Evolutionary conservation across 2,113 vertebrate genomes (phyloP).

Genomic region (Pseudolaguvia tuberculata): DNA sequence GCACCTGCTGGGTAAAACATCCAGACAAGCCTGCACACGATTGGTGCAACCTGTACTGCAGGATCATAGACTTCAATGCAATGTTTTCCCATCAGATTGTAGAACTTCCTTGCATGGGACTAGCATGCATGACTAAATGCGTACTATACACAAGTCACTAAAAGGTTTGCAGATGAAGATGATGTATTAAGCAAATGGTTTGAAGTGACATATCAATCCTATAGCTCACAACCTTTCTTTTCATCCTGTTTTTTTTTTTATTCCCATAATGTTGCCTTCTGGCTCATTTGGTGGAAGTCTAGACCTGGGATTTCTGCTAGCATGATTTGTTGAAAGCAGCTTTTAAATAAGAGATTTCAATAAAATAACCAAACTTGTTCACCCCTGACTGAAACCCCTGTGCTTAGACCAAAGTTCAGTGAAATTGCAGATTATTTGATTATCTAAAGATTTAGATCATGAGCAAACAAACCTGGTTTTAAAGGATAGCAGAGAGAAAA

Average conservation of each 20-base stretch:
- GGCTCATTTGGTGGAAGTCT: not conserved
- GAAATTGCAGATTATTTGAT: slow-evolving; percentile 19
- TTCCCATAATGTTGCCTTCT: slow-evolving; percentile 5
- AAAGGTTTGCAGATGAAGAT: slow-evolving; percentile 10
- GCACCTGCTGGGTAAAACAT: slow-evolving; percentile 16
- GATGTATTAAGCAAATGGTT: not conserved
- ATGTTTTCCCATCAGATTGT: not conserved
- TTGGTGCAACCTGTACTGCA: not conserved
- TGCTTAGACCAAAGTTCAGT: slow-evolving; percentile 31
- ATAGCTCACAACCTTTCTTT: not conserved
- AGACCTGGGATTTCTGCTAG: slow-evolving; percentile 6
- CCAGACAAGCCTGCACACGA: slow-evolving; percentile 16
- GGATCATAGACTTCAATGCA: not conserved
- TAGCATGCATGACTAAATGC: not conserved
- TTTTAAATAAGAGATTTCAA: not conserved
- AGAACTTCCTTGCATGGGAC: not conserved
- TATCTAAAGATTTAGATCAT: slow-evolving; percentile 13
- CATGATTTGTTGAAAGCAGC: not conserved
- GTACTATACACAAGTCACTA: not conserved
- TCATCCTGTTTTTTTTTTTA: not conserved
- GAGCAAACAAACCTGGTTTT: slow-evolving; percentile 14
- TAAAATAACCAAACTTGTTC: not conserved
- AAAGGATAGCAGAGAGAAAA: slow-evolving; percentile 8
- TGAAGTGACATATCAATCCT: not conserved
- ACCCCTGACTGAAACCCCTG: not conserved